Evolutionary conservation across 2,888 invertebrate species (phyloP).

Genomic region (Odontocerum albicorne): DNA sequence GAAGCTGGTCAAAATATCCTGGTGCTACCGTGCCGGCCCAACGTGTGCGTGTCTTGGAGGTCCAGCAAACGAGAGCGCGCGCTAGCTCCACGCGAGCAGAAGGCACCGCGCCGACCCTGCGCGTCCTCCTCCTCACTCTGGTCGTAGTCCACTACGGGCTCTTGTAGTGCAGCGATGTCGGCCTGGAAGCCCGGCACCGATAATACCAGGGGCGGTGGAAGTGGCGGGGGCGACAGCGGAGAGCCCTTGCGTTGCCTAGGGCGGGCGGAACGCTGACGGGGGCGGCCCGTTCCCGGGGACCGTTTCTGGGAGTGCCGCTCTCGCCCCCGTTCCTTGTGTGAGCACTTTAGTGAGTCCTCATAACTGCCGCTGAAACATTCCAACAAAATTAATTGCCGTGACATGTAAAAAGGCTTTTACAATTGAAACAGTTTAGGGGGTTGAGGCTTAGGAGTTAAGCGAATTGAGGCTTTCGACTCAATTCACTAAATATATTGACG

Average conservation of each 20-base stretch:
- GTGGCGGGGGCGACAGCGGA: background rate
- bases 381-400: too few relatives aligned
- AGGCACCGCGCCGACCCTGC: constrained; percentile 2
- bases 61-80: too few relatives aligned
- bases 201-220: background rate
- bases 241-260: constrained; percentile 2
- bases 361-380: constrained; percentile 70
- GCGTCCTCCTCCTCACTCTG: constrained; percentile 55
- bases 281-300: constrained; percentile 14
- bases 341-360: constrained; percentile 78
- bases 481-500: too few relatives aligned
- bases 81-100: background rate
- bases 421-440: too few relatives aligned
- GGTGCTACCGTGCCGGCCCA: too few relatives aligned
- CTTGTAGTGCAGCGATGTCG: constrained; percentile 39
- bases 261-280: background rate
- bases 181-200: background rate
- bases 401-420: too few relatives aligned
- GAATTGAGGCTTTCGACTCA: too few relatives aligned
- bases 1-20: too few relatives aligned
- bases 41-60: too few relatives aligned
- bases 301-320: constrained; percentile 25
- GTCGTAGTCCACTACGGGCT: constrained; percentile 55
- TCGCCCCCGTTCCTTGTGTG: constrained; percentile 49
- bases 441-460: too few relatives aligned